Evolutionary conservation across 2,797 vertebrate species (phyloP).

Genomic region (Enteromius fasciolatus): DNA sequence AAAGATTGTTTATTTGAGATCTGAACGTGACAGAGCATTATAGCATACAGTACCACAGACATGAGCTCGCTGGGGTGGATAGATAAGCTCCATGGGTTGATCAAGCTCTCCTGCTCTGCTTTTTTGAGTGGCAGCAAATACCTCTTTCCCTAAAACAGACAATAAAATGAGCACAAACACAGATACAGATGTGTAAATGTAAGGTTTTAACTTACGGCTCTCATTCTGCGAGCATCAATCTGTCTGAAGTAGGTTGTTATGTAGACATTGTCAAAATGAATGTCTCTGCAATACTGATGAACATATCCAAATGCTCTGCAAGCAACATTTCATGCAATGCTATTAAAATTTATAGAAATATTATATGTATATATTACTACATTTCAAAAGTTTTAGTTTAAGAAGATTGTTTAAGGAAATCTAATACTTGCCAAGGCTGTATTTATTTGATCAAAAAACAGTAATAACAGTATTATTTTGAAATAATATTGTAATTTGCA

Average conservation of each 20-base stretch:
- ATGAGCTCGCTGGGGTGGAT: constrained; percentile 72
- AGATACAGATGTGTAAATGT: not conserved
- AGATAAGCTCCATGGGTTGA: constrained; percentile 71
- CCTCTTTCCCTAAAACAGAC: constrained; percentile 71
- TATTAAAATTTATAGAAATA: not conserved
- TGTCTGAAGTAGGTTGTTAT: constrained; percentile 86
- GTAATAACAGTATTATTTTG: not conserved
- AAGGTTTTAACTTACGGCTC: constrained; percentile 66
- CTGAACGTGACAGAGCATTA: too few relatives aligned
- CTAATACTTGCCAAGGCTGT: not conserved
- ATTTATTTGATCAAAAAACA: not conserved
- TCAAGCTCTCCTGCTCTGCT: constrained; percentile 66
- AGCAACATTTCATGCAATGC: not conserved
- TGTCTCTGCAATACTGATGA: constrained; percentile 72
- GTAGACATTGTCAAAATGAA: constrained; percentile 88
- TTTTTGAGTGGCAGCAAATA: constrained; percentile 81
- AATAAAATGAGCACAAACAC: not conserved
- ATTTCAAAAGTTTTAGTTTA: not conserved
- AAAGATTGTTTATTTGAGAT: too few relatives aligned
- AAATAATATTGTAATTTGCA: not conserved
- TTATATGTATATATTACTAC: not conserved
- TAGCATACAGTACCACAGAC: constrained; percentile 60
- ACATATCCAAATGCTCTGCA: constrained; percentile 81
- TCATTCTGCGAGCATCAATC: constrained; percentile 80
- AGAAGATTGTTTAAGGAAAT: not conserved